phyloP scores from a whole-genome alignment of 2,888 invertebrate species.

The Amiota minor region DNA sequence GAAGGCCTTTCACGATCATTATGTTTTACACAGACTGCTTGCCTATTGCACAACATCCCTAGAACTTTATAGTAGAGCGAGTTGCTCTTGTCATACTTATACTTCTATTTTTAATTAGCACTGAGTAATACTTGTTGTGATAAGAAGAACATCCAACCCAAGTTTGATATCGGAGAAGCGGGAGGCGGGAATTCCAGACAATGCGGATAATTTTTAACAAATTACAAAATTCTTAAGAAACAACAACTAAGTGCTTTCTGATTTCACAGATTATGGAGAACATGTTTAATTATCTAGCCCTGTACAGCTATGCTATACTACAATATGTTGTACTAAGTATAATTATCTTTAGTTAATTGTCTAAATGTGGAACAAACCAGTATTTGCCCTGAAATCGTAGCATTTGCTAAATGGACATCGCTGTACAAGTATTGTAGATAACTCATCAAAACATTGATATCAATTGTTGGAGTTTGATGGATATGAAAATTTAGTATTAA shows the following conservation, averaged over 20 bases:
- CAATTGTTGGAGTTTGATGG: conserved; percentile 57
- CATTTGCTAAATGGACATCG: conserved; percentile 63
- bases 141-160: not conserved
- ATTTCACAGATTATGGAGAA: too few species aligned
- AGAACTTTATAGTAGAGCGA: conserved; percentile 6
- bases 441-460: conserved; percentile 42
- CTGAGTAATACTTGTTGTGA: not conserved
- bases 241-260: not conserved
- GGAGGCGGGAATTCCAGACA: not conserved
- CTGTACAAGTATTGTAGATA: conserved; percentile 58
- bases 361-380: not conserved
- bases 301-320: too few species aligned
- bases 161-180: not conserved
- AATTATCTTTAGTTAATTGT: too few species aligned
- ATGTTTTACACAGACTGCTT: not conserved
- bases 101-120: not conserved
- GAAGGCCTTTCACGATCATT: not conserved
- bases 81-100: too few species aligned
- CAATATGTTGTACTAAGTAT: too few species aligned
- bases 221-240: not conserved
- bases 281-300: too few species aligned
- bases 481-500: conserved; percentile 51
- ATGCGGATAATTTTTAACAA: conserved; percentile 11
- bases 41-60: not conserved
- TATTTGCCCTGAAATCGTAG: conserved; percentile 44